These are phyloP conservation scores for Scartelaos histophorus DNA, from an alignment of 2,113 vertebrate genomes.

Conservation along the genomic window DNA sequence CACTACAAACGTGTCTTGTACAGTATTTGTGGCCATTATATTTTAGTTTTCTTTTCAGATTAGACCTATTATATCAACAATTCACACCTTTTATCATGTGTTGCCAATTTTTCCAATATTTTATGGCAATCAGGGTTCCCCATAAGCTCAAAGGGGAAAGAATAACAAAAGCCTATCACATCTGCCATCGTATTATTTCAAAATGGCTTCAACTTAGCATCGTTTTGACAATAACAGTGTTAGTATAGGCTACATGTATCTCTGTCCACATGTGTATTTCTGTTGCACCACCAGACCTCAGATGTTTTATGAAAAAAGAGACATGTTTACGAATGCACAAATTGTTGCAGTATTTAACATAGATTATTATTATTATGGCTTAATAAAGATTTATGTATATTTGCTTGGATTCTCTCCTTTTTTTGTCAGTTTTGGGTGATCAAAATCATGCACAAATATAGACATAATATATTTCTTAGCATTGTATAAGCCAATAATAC, in stretches of 20 bases:
- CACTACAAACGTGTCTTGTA: conserved; percentile 18
- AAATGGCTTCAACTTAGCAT: not conserved
- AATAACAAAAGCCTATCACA: not conserved
- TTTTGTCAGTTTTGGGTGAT: not conserved
- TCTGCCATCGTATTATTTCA: not conserved
- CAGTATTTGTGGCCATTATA: not conserved
- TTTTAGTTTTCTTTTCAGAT: not conserved
- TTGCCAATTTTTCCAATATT: conserved; percentile 17
- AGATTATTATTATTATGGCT: not conserved
- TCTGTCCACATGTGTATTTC: not conserved
- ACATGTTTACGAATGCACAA: conserved; percentile 29
- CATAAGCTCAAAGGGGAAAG: not conserved
- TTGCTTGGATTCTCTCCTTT: not conserved
- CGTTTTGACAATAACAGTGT: not conserved
- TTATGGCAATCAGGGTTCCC: conserved; percentile 12
- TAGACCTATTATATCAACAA: not conserved
- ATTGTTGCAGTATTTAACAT: conserved; percentile 17
- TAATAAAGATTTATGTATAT: conserved; percentile 54
- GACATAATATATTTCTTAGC: too few relatives aligned
- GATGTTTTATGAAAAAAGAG: not conserved
- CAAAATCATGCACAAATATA: too few relatives aligned
- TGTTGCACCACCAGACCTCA: conserved; percentile 12
- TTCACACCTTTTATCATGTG: not conserved
- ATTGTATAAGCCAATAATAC: too few relatives aligned
- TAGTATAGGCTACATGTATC: not conserved